phyloP scores from a whole-genome alignment of 2,113 vertebrate species.

The Eudyptes chrysolophus region DNA sequence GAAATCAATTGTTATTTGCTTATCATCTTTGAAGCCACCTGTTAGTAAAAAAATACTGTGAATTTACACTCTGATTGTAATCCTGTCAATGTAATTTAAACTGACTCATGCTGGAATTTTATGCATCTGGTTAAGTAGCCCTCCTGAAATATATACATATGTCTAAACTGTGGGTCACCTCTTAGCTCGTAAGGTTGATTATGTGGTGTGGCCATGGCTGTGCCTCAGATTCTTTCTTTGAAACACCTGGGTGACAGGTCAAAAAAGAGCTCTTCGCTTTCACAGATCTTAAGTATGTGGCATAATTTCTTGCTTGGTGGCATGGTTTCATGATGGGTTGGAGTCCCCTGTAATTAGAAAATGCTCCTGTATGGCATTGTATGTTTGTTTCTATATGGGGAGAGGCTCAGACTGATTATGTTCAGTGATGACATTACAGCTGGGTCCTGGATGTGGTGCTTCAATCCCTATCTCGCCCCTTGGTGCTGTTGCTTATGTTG shows the following conservation, averaged over 20 bases:
- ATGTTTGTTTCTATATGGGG: background rate
- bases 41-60: background rate
- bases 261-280: background rate
- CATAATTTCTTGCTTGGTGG: background rate
- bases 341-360: background rate
- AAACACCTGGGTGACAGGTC: background rate
- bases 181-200: background rate
- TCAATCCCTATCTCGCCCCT: accelerated
- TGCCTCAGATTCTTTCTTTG: background rate
- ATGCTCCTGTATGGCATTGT: background rate
- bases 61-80: background rate
- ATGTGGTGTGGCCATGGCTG: background rate
- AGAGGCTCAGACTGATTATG: background rate
- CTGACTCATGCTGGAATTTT: background rate
- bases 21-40: background rate
- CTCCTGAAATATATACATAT: background rate
- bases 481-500: background rate
- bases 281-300: background rate
- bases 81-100: background rate
- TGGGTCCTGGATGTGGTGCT: background rate
- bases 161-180: background rate
- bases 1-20: background rate
- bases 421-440: background rate
- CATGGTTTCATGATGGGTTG: background rate
- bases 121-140: background rate